Percentiles rank a stretch among this genome's conserved stretches.
phyloP scores from a whole-genome alignment of 2,113 vertebrate species.

The Nicator chloris region DNA sequence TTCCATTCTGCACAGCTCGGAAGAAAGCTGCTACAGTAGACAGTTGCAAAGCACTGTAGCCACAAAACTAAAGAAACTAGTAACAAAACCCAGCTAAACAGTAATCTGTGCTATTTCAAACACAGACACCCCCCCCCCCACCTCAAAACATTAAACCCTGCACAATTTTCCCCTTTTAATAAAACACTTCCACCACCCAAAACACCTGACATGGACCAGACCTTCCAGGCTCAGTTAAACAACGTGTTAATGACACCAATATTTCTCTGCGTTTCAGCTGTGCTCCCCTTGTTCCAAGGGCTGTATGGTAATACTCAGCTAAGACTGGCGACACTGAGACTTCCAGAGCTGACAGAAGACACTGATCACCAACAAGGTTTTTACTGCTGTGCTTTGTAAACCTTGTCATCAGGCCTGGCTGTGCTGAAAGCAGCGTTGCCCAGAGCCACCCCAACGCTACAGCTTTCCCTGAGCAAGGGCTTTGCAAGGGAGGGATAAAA shows the following conservation, averaged over 20 bases:
- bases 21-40: not conserved
- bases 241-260: fast-evolving
- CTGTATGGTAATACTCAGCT: not conserved
- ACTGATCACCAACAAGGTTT: fast-evolving
- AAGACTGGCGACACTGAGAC: not conserved
- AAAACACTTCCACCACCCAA: not conserved
- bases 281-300: not conserved
- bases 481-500: not conserved
- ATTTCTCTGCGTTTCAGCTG: not conserved
- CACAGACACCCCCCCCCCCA: not conserved
- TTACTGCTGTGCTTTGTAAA: not conserved
- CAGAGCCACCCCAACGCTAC: not conserved
- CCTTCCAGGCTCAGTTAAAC: not conserved
- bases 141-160: not conserved
- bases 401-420: not conserved
- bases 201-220: not conserved
- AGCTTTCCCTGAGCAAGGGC: not conserved
- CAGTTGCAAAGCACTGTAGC: not conserved
- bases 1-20: not conserved
- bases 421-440: not conserved
- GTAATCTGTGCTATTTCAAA: not conserved
- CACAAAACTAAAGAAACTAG: not conserved
- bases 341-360: not conserved
- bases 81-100: not conserved
- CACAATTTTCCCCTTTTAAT: not conserved